phyloP scores from a whole-genome alignment of 2,797 vertebrate species.

The Calcarius lapponicus region DNA sequence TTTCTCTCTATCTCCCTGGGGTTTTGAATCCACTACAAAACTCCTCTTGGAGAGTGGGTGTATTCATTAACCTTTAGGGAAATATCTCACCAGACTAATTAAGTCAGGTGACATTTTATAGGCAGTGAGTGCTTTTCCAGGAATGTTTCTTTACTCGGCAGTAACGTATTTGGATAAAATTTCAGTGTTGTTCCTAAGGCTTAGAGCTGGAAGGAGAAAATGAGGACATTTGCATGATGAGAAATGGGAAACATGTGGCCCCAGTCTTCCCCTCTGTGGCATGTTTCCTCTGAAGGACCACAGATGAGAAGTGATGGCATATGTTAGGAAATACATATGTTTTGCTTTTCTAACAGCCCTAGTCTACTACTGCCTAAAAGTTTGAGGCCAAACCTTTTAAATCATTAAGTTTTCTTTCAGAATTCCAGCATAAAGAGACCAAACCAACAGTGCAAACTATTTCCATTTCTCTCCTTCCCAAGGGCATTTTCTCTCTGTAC shows the following conservation, averaged over 20 bases:
- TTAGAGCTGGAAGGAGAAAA: constrained; percentile 24
- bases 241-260: not conserved
- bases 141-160: not conserved
- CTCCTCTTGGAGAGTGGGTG: not conserved
- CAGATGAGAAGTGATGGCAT: not conserved
- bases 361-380: not conserved
- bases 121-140: constrained; percentile 16
- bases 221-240: not conserved
- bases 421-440: not conserved
- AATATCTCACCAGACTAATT: constrained; percentile 9
- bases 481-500: not conserved
- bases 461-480: not conserved
- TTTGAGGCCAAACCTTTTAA: not conserved
- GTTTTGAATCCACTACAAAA: not conserved
- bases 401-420: not conserved
- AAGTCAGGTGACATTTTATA: constrained; percentile 45
- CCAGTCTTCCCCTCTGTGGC: not conserved
- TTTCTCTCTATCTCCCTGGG: not conserved
- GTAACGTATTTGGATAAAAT: not conserved
- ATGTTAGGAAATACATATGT: not conserved
- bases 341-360: not conserved
- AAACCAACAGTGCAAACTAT: not conserved
- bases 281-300: not conserved
- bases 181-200: constrained; percentile 1
- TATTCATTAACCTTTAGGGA: constrained; percentile 41